Evolutionary conservation across 2,113 vertebrate genomes (phyloP).

Genomic region (pig (Sus scrofa)): T2T-Sscrofa CM000812.6:248965001-248965500

Average conservation of each 20-base stretch:
- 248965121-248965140: conserved; percentile 38
- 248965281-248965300: conserved; percentile 30
- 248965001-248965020: conserved; percentile 21
- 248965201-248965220: conserved; percentile 43
- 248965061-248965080: neutral
- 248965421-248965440: neutral
- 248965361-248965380: conserved; percentile 15
- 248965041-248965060: neutral
- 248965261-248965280: conserved; percentile 20
- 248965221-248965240: conserved; percentile 50
- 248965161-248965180: conserved; percentile 28
- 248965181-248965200: conserved; percentile 30
- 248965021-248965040: neutral
- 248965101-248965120: conserved; percentile 53
- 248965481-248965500: conserved; percentile 41
- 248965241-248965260: conserved; percentile 24
- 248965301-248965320: conserved; percentile 35
- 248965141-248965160: conserved; percentile 39
- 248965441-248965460: conserved; percentile 29
- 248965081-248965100: conserved; percentile 54
- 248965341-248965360: conserved; percentile 16
- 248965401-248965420: conserved; percentile 47
- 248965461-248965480: conserved; percentile 33
- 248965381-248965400: neutral
- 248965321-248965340: conserved; percentile 26